Evolutionary conservation across 1,140 invertebrate genomes (phyloP), one percentile per base, ranked within the genome.

Genomic region (Episyrphus balteatus): DNA sequence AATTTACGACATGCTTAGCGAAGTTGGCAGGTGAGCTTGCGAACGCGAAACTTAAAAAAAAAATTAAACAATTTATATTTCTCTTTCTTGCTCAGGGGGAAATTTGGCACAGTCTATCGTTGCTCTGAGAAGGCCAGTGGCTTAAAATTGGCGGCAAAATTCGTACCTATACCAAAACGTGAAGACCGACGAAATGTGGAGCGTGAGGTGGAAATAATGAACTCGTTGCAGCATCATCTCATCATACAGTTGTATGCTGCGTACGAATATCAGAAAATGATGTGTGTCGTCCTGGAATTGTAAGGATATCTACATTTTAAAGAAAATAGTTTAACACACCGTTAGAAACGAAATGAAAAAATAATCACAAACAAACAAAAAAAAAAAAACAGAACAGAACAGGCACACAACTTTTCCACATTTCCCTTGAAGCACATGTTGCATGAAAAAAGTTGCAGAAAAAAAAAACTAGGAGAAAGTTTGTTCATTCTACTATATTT

Each of bases 201-300:
- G 66, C 76, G 93, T 46, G 95, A 98, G 70, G 85, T 98, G 19
- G 92, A 96, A 53, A 94, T 98, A 51, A 98, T 98, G 94, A 80
- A 89, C 60, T 72, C 79, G 47, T 75, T 98, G 10, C 88, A 93
- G 61, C 92, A 98, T 77, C 91, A 92, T 7, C 71, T 92, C 51
- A 79, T 98, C 10, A 88, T 98, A 55, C 93, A 98, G 69, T 76
- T 98, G 1, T 98, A 96, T 68, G 94, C 97, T 63, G 92, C 92
- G 5, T 96, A 91, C 64, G 92, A 97, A 65, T 84, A 83, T 61
- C 82, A 82, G 51, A 90, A 91, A 70, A 82, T 87, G 54, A 93
- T 98, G 80, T 92, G 89, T 69, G 86, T 98, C 48, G 83, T 98
- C 44, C 76, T 95, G 46, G 95, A 98, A 81, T 73, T 97, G 95